phyloP scores from a whole-genome alignment of 1,140 invertebrate species.

The Drosophila arizonae region DNA sequence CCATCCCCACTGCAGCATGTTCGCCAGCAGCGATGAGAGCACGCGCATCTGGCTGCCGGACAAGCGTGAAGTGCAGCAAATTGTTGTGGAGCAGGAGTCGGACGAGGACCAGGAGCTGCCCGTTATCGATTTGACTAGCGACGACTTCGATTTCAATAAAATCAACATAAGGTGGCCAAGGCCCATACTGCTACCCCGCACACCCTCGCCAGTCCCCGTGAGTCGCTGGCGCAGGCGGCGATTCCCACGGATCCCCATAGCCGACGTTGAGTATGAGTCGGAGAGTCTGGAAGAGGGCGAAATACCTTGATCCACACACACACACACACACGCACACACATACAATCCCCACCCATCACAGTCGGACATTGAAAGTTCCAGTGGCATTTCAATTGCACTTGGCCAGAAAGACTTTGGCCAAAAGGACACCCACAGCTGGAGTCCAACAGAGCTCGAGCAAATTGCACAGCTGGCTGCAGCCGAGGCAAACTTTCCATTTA shows the following conservation, averaged over 20 bases:
- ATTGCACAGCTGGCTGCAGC: constrained; percentile 70
- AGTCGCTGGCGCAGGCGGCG: neutral
- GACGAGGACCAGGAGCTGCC: neutral
- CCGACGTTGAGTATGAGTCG: too few relatives aligned
- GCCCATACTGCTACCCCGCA: neutral
- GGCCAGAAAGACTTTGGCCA: constrained; percentile 29
- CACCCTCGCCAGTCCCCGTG: neutral
- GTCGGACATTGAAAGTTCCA: constrained; percentile 17
- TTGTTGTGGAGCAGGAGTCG: neutral
- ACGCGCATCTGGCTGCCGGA: constrained; percentile 50
- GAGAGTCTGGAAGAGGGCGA: neutral
- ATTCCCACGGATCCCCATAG: too few relatives aligned
- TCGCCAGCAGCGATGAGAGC: constrained; percentile 44
- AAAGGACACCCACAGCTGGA: constrained; percentile 52
- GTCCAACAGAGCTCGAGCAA: constrained; percentile 32
- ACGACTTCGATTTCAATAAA: neutral
- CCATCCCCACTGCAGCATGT: constrained; percentile 49
- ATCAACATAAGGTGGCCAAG: neutral
- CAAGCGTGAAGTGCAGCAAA: constrained; percentile 13
- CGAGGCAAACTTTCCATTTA: constrained; percentile 70
- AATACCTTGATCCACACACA: neutral
- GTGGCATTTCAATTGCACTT: constrained; percentile 38
- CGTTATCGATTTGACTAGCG: constrained; percentile 16
- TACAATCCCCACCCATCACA: constrained; percentile 45
- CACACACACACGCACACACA: neutral